Conservation (phyloP, 92 coral and sea anemone species). For the Desmophyllum pertusum region DNA sequence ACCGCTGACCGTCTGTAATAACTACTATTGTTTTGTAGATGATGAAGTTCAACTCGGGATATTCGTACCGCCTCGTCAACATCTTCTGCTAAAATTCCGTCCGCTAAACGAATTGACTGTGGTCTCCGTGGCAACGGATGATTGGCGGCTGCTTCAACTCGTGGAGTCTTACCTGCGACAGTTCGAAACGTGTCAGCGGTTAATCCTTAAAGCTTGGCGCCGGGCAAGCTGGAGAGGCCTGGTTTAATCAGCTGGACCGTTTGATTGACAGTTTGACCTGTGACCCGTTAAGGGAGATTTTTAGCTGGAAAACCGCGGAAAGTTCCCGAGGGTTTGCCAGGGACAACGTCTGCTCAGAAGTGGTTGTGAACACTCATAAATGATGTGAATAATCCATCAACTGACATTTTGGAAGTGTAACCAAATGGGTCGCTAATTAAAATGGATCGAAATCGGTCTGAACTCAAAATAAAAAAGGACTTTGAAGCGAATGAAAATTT, state of each 20-base stretch:
- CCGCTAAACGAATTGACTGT: slow-evolving; percentile 72
- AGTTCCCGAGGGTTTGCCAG: not conserved
- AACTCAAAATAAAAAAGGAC: too few relatives aligned
- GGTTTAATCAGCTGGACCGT: not conserved
- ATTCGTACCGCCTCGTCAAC: slow-evolving; percentile 90
- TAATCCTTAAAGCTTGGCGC: not conserved
- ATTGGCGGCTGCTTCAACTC: slow-evolving; percentile 88
- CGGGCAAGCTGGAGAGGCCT: not conserved
- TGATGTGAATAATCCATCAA: too few relatives aligned
- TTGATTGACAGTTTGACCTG: not conserved
- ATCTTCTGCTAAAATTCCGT: slow-evolving; percentile 83
- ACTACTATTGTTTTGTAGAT: slow-evolving; percentile 61
- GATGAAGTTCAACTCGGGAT: slow-evolving; percentile 82
- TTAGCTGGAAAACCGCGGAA: not conserved
- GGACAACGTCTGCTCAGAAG: too few relatives aligned
- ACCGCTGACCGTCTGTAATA: too few relatives aligned
- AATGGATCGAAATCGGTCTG: not conserved
- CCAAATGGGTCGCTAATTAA: too few relatives aligned
- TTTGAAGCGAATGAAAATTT: too few relatives aligned
- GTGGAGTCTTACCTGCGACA: slow-evolving; percentile 78
- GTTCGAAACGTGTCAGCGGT: slow-evolving; percentile 60
- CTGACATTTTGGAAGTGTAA: too few relatives aligned
- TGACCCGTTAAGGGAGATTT: not conserved
- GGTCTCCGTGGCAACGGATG: slow-evolving; percentile 88
- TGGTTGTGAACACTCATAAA: too few relatives aligned